phyloP scores from a whole-genome alignment of 2,113 vertebrate species.

The Ptilorrhoa leucosticta region DNA sequence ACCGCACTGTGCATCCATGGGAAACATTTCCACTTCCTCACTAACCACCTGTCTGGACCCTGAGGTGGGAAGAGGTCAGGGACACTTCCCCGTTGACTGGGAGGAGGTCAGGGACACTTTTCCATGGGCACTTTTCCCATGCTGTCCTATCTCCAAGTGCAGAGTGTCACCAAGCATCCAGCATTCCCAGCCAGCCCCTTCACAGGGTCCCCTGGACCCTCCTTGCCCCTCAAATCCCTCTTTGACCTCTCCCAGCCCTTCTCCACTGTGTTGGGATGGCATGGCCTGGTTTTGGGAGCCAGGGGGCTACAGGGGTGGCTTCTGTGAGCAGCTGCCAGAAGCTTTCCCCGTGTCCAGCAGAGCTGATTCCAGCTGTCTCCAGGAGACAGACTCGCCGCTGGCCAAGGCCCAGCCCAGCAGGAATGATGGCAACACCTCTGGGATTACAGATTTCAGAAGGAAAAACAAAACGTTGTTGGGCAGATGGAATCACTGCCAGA shows the following conservation, averaged over 20 bases:
- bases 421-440: not conserved
- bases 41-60: not conserved
- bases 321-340: not conserved
- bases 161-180: not conserved
- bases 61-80: not conserved
- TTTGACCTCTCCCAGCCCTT: not conserved
- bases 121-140: not conserved
- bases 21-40: not conserved
- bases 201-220: not conserved
- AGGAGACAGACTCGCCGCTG: rapidly evolving
- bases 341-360: not conserved
- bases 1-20: rapidly evolving
- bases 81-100: not conserved
- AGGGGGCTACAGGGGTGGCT: not conserved
- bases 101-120: not conserved
- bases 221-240: not conserved
- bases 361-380: not conserved
- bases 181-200: not conserved
- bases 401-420: not conserved
- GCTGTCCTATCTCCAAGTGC: not conserved
- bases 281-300: not conserved
- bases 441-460: not conserved
- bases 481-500: not conserved
- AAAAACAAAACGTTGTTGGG: not conserved
- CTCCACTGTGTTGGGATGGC: not conserved